Base-by-base conservation (phyloP, 2,113 vertebrate species). In the Pluvialis apricaria region DNA sequence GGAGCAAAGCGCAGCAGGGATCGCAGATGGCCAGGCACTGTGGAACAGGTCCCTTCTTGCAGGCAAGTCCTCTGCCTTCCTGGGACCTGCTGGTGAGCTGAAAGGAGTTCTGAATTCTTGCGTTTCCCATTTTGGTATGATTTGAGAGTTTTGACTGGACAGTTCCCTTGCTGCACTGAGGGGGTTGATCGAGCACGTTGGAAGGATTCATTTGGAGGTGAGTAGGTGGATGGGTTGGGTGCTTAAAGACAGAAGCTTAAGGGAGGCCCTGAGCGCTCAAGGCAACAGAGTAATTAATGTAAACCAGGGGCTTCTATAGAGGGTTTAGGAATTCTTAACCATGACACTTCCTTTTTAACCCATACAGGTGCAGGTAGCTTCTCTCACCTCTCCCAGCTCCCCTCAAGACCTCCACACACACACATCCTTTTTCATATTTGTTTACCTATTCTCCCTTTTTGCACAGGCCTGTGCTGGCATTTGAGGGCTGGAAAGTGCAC, bases 211-310 rank as follows among this genome's bases (percentile, higher is more conserved):
- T 94, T 83, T 91, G 94, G 90, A 93, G 92, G 79, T 78, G 89
- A 92, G 92, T 90, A 79, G 91, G 82, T 58, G 31, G 92, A 92
- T 47, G 83, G 84, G 57, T 60, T 82, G 86, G 82, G 60, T 91
- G 62, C 94, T 96, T 97, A 62, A 21, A 97, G 96, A 91, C 61
- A 77, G 92, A 94, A 92, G 81, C 91, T 95, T 91, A 82, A 81
- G 70, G 70, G 88, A 95, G 92, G 92, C 95, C 62, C 49, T 7
- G 44, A 73, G 84, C 97, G 98, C 98, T 98, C 96, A 97, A 95
- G 98, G 98, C 98, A 97, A 90, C 62, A 88, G 93, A 97, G 97
- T 98, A 98, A 98, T 98, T 98, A 98, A 98, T 98, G 97, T 98
- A 98, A 98, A 98, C 96, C 93, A 88, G 84, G 82, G 96, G 94